Conservation (phyloP, 2,113 vertebrate genomes). For the Turnix velox region DNA sequence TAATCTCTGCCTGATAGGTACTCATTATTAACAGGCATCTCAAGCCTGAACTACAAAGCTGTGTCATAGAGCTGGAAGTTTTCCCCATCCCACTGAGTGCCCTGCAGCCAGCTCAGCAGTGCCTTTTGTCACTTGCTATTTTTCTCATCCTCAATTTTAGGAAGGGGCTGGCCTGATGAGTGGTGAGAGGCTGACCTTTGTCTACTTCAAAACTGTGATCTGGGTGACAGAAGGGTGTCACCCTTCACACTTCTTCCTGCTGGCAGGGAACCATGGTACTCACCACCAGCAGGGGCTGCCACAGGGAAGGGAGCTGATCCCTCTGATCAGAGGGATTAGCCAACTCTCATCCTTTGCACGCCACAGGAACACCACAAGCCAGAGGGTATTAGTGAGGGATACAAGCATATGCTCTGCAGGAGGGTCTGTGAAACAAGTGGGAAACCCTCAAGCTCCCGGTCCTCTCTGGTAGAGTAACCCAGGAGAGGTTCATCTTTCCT, state of each 20-base stretch:
- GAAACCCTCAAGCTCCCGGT: rapidly evolving
- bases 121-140: background rate
- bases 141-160: background rate
- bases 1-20: background rate
- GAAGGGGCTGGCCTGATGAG: background rate
- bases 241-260: rapidly evolving
- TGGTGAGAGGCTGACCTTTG: rapidly evolving
- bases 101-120: background rate
- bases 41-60: background rate
- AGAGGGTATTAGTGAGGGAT: background rate
- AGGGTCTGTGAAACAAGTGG: background rate
- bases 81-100: rapidly evolving
- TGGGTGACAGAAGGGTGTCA: background rate
- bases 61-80: rapidly evolving
- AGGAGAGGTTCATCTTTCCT: background rate
- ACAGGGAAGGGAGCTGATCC: background rate
- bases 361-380: rapidly evolving
- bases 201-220: too few species aligned
- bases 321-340: background rate
- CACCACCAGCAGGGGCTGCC: background rate
- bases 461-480: background rate
- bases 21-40: background rate
- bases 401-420: background rate
- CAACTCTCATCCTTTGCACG: rapidly evolving
- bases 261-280: background rate